A percentile compares a stretch with the other conserved stretches of the same genome.
These are phyloP conservation scores for Ondatra zibethicus DNA, from an alignment of 2,113 vertebrate species.

Conservation along the genomic window DNA sequence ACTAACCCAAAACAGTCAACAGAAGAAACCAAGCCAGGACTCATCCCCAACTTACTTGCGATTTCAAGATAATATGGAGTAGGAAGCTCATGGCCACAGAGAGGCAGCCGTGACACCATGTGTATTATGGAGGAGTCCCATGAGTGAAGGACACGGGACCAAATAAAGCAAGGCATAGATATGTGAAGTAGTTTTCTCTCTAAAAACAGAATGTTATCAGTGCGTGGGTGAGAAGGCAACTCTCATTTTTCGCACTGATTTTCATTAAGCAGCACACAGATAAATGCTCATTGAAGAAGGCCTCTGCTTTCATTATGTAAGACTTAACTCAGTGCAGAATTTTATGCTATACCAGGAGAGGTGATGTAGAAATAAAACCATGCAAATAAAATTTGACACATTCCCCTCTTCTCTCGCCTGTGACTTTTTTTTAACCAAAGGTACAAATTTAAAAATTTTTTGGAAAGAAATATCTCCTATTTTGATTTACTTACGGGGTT, in stretches of 20 bases:
- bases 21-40: neutral
- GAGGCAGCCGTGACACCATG: neutral
- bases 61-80: neutral
- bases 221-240: neutral
- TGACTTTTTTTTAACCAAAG: neutral
- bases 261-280: neutral
- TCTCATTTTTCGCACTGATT: neutral
- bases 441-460: neutral
- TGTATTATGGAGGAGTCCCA: neutral
- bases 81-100: neutral
- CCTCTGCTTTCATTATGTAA: neutral
- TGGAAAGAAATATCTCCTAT: neutral
- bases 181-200: neutral
- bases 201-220: neutral
- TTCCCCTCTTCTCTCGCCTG: neutral
- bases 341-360: neutral
- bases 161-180: neutral
- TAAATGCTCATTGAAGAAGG: neutral
- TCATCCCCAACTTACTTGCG: neutral
- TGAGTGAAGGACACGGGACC: neutral
- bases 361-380: neutral
- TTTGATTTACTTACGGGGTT: constrained; percentile 8
- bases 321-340: neutral
- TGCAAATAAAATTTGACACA: neutral
- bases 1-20: neutral